Evolutionary conservation across 1,140 invertebrate species (phyloP).

Genomic region (Theocolax elegans): DNA sequence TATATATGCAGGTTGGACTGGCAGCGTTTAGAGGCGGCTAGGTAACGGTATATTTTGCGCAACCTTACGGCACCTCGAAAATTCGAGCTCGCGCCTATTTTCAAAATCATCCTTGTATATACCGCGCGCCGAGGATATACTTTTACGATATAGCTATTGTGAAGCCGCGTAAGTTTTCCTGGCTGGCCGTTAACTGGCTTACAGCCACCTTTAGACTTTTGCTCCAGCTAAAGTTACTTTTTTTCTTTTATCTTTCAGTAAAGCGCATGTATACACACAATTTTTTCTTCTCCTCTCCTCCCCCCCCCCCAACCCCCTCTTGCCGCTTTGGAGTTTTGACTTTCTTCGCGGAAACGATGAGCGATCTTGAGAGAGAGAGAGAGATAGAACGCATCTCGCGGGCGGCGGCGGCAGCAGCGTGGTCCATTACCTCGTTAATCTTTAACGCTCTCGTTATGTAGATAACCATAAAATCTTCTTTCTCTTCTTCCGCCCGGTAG

Average conservation of each 20-base stretch:
- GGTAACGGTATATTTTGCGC: slow-evolving; percentile 11
- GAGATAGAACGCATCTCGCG: background rate
- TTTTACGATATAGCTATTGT: too few species aligned
- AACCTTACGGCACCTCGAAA: slow-evolving; percentile 1
- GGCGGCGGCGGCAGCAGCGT: background rate
- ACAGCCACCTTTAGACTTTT: too few species aligned
- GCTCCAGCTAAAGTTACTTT: too few species aligned
- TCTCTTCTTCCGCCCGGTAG: background rate
- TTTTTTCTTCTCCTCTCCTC: too few species aligned
- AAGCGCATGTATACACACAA: too few species aligned
- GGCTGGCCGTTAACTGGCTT: too few species aligned
- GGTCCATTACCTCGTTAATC: slow-evolving; percentile 41
- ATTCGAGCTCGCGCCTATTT: background rate
- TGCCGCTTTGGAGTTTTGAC: slow-evolving; percentile 22
- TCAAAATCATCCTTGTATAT: slow-evolving; percentile 27
- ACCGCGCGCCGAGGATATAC: background rate
- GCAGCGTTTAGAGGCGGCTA: too few species aligned
- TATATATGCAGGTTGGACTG: too few species aligned
- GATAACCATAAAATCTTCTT: slow-evolving; percentile 40
- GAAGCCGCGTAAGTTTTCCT: too few species aligned
- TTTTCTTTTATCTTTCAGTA: background rate
- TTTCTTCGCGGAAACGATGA: slow-evolving; percentile 33
- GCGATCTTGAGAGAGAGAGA: background rate
- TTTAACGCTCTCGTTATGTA: slow-evolving; percentile 39
- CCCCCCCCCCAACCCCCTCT: too few species aligned